phyloP scores from a whole-genome alignment of 2,113 vertebrate species.

The Marcusenius ussheri region DNA sequence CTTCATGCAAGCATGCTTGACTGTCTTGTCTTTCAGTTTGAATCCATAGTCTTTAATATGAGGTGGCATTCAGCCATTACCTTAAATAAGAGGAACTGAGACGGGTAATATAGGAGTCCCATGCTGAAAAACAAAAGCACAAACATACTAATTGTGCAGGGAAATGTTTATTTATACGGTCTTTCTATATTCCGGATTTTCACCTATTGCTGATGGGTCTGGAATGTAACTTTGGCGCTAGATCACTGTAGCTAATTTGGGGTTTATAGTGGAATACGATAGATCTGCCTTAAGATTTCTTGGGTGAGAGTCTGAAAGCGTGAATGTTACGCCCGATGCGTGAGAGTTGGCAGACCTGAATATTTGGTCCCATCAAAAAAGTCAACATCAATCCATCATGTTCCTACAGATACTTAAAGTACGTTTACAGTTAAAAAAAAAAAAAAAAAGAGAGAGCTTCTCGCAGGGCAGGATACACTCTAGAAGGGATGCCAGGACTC shows the following conservation, averaged over 20 bases:
- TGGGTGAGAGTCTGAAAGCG: background rate
- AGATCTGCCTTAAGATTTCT: no score
- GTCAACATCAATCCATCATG: background rate
- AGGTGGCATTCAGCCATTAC: no score
- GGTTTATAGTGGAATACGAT: no score
- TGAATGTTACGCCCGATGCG: background rate
- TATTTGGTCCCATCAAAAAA: background rate
- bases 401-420: background rate
- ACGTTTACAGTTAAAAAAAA: background rate
- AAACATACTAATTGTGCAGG: background rate
- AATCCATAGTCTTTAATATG: background rate
- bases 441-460: background rate
- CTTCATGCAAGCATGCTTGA: background rate
- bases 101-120: background rate
- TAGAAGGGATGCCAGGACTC: background rate
- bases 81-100: background rate
- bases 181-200: no score
- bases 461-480: background rate
- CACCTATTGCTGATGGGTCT: no score
- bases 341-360: background rate
- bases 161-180: no score
- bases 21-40: background rate
- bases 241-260: no score
- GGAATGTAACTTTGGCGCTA: no score
- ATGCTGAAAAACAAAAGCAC: background rate